Base-by-base conservation (phyloP, 2,797 vertebrate genomes). In the Selene dorsalis region DNA sequence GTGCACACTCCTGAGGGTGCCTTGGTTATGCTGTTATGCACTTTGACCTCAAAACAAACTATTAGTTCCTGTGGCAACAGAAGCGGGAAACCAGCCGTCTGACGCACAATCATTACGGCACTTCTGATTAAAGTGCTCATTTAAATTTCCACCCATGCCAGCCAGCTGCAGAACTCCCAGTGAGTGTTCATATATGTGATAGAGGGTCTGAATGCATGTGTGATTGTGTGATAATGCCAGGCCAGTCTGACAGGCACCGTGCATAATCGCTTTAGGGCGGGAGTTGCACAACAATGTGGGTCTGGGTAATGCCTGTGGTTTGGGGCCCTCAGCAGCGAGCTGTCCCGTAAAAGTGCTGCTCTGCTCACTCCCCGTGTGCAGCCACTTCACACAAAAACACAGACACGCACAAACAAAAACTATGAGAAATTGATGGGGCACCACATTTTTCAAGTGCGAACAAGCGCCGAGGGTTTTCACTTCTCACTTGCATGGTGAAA, bases 241-340 rank as follows among this genome's bases (percentile, higher is more conserved):
- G 93, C 94, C 93, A 95, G 95, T 93, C 96, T 95, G 90, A 94
- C 93, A 96, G 96, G 94, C 95, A 96, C 95, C 94, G 93, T 83
- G 90, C 92, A 93, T 96, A 95, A 94, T 94, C 91, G 89, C 93
- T 90, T 93, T 89, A 95, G 95, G 93, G 93, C 90, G 94, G 84
- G 93, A 95, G 94, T 94, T 95, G 95, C 95, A 95, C 94, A 96
- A 95, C 94, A 96, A 94, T 94, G 95, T 95, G 86, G 87, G 93
- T 88, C 89, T 93, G 91, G 94, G 94, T 96, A 95, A 95, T 95
- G 94, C 92, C 91, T 96, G 95, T 94, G 95, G 95, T 95, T 96
- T 94, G 91, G 89, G 93, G 95, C 89, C 92, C 87, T 93, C 91
- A 77, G 95, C 94, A 83, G 91, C 87, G 86, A 95, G 94, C 67